These are phyloP conservation scores for Motacilla alba DNA, from an alignment of 2,113 vertebrate species.

Conservation along the genomic window DNA sequence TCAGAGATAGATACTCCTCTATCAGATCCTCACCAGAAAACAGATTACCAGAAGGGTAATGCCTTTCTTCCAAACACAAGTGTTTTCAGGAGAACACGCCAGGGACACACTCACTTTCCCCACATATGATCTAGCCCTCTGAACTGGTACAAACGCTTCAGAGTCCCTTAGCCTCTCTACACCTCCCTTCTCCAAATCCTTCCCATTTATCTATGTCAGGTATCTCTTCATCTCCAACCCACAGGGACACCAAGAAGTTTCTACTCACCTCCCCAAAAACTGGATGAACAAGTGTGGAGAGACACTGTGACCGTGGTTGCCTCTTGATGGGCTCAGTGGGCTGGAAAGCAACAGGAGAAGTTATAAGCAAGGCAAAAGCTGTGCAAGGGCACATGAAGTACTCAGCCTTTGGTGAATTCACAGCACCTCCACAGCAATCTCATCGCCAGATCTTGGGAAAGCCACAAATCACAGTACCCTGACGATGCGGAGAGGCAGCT, in stretches of 20 bases:
- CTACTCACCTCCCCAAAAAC: constrained; percentile 92
- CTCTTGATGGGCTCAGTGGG: constrained; percentile 85
- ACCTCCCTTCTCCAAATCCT: not conserved
- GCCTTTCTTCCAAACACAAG: not conserved
- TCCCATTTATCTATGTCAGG: not conserved
- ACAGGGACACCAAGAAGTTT: not conserved
- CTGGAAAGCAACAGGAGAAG: constrained; percentile 12
- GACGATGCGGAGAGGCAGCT: not conserved
- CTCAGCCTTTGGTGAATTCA: not conserved
- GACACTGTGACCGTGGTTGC: constrained; percentile 91
- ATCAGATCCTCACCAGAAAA: not conserved
- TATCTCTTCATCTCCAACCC: not conserved
- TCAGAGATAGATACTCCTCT: not conserved
- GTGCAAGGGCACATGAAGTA: not conserved
- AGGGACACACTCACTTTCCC: not conserved
- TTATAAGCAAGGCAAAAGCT: not conserved
- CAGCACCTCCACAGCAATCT: not conserved
- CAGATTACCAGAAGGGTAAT: not conserved
- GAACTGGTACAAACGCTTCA: not conserved
- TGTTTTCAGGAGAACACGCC: not conserved
- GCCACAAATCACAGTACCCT: not conserved
- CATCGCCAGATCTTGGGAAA: not conserved
- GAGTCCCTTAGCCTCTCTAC: not conserved
- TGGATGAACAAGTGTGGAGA: constrained; percentile 91
- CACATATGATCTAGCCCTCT: not conserved